These are phyloP conservation scores for Lepidotrigona ventralis DNA, from an alignment of 1,140 invertebrate species.

Conservation along the genomic window DNA sequence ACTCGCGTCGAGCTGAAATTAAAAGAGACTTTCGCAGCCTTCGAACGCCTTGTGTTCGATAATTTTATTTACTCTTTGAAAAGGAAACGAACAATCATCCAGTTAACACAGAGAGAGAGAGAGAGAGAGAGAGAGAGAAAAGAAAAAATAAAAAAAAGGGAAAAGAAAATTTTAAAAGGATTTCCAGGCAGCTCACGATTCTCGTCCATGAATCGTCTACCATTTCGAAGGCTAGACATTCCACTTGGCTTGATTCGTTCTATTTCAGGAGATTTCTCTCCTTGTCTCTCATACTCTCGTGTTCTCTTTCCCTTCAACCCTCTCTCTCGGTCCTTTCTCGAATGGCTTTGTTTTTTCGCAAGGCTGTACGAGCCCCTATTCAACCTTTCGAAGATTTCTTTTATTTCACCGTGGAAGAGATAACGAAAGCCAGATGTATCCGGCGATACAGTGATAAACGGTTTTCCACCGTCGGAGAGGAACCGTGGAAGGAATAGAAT, in stretches of 20 bases:
- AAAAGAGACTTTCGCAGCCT: neutral
- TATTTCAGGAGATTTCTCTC: slow-evolving; percentile 30
- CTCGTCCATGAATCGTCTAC: slow-evolving; percentile 20
- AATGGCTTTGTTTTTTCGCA: slow-evolving; percentile 40
- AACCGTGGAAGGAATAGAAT: neutral
- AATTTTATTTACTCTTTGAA: slow-evolving; percentile 34
- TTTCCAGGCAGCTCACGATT: slow-evolving; percentile 32
- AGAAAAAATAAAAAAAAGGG: neutral
- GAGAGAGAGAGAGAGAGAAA: neutral
- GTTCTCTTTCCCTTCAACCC: neutral
- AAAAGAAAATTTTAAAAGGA: slow-evolving; percentile 10
- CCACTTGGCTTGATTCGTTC: slow-evolving; percentile 44
- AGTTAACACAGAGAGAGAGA: neutral
- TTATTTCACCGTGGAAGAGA: slow-evolving; percentile 31
- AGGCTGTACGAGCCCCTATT: slow-evolving; percentile 25
- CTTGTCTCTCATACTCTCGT: neutral
- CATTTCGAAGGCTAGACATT: slow-evolving; percentile 44
- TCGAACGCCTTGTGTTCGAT: slow-evolving; percentile 1
- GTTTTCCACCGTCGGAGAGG: neutral
- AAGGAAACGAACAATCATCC: slow-evolving; percentile 36
- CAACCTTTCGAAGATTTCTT: slow-evolving; percentile 17
- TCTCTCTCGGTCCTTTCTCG: neutral
- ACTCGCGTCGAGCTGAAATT: too few relatives aligned
- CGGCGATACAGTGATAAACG: slow-evolving; percentile 40
- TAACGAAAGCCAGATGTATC: slow-evolving; percentile 43